Percentiles rank a stretch among this genome's conserved stretches.
phyloP scores from a whole-genome alignment of 2,113 vertebrate genomes.

The Clarias macrocephalus region DNA sequence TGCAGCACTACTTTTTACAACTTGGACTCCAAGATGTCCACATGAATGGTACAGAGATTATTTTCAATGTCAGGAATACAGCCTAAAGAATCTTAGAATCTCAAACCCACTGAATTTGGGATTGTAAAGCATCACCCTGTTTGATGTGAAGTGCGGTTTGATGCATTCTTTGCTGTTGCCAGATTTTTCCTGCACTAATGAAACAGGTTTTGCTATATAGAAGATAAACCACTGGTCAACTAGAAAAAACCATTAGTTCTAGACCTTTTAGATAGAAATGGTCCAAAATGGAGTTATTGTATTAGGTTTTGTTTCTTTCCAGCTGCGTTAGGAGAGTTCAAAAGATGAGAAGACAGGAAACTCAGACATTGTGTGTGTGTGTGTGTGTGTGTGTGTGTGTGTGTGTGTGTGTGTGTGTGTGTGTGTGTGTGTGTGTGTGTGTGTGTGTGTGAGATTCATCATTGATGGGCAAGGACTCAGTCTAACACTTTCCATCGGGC shows the following conservation, averaged over 20 bases:
- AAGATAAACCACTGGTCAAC: neutral
- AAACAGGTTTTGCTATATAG: neutral
- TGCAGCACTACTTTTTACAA: no score
- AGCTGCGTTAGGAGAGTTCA: neutral
- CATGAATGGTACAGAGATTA: neutral
- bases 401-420: neutral
- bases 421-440: neutral
- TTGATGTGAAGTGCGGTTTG: neutral
- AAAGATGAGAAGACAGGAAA: neutral
- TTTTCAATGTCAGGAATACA: neutral
- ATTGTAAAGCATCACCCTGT: neutral
- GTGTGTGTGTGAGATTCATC: slow-evolving; percentile 10
- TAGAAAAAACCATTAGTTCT: neutral
- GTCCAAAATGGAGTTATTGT: neutral
- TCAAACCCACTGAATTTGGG: neutral
- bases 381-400: neutral
- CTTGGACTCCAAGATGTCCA: neutral
- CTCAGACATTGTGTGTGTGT: neutral
- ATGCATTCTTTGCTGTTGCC: neutral
- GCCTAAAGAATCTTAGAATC: neutral
- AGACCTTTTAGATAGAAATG: neutral
- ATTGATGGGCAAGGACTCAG: slow-evolving; percentile 1
- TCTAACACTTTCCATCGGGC: neutral
- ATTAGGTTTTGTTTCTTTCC: neutral
- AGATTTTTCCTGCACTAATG: neutral